phyloP scores from a whole-genome alignment of 2,797 vertebrate genomes.

The Pempheris klunzingeri region DNA sequence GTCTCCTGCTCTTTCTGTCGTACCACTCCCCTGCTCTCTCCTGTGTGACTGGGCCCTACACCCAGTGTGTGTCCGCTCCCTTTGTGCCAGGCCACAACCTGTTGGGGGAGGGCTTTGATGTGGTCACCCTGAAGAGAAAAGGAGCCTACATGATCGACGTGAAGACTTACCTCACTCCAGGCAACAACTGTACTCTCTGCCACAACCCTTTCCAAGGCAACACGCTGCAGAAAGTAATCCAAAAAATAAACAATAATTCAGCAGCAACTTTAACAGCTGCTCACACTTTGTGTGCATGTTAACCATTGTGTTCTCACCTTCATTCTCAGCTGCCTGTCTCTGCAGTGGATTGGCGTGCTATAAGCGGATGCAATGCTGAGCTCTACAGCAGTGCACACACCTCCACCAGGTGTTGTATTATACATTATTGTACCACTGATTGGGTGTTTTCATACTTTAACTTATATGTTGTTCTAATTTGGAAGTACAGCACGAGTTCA shows the following conservation, averaged over 20 bases:
- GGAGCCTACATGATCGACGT: slow-evolving; percentile 44
- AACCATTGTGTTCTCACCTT: fast-evolving
- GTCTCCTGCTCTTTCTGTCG: slow-evolving; percentile 34
- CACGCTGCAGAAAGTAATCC: slow-evolving; percentile 53
- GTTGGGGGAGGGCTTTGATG: slow-evolving; percentile 59
- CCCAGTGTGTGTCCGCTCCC: slow-evolving; percentile 29
- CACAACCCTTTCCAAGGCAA: slow-evolving; percentile 40
- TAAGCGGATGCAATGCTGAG: background rate
- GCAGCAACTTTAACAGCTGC: background rate
- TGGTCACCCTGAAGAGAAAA: slow-evolving; percentile 47
- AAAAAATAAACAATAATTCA: background rate
- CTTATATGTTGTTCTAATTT: background rate
- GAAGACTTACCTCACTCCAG: slow-evolving; percentile 18
- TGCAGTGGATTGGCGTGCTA: slow-evolving; percentile 47
- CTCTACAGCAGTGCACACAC: slow-evolving; percentile 25
- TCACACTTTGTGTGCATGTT: background rate
- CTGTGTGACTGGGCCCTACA: background rate
- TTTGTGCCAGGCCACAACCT: slow-evolving; percentile 66
- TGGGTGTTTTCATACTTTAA: background rate
- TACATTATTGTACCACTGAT: background rate
- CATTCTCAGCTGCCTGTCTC: slow-evolving; percentile 61
- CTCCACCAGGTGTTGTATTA: slow-evolving; percentile 27
- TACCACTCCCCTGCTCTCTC: slow-evolving; percentile 2
- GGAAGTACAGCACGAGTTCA: too few relatives aligned
- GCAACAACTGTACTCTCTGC: slow-evolving; percentile 31